phyloP scores from a whole-genome alignment of 2,888 invertebrate genomes.

The Heliconius hortense region DNA sequence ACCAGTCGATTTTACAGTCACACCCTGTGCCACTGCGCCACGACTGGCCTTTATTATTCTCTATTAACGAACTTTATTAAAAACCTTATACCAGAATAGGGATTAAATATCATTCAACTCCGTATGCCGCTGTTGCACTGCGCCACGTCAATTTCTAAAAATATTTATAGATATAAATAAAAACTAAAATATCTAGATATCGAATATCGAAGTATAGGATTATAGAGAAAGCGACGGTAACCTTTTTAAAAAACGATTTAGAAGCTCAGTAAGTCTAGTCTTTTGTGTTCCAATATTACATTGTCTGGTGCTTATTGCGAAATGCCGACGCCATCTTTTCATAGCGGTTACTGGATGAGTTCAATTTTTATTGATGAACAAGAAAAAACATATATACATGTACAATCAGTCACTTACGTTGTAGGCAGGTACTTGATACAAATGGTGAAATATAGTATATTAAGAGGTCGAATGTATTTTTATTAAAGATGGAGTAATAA shows the following conservation, averaged over 20 bases:
- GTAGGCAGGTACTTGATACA: background rate
- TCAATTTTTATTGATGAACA: background rate
- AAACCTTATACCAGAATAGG: no score
- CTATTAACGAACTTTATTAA: no score
- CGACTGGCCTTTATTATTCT: no score
- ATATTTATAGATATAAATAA: background rate
- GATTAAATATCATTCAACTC: no score
- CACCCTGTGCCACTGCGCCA: no score
- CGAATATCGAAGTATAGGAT: background rate
- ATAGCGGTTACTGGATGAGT: conserved; percentile 18
- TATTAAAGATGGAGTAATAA: no score
- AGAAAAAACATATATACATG: background rate
- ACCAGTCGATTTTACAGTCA: no score
- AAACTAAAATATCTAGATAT: background rate
- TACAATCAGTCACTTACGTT: background rate
- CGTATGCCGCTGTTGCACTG: no score
- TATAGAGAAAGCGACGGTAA: background rate
- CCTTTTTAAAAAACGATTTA: conserved; percentile 20
- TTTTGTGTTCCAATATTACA: conserved; percentile 18
- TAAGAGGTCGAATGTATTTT: no score
- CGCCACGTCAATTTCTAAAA: no score
- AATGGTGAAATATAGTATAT: background rate
- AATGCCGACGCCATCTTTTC: conserved; percentile 2
- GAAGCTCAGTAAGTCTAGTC: conserved; percentile 7
- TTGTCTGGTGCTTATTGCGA: conserved; percentile 22